Evolutionary conservation across 2,888 invertebrate species (phyloP), one percentile per base, ranked within the genome.

Genomic region (Drosophila testacea): DNA sequence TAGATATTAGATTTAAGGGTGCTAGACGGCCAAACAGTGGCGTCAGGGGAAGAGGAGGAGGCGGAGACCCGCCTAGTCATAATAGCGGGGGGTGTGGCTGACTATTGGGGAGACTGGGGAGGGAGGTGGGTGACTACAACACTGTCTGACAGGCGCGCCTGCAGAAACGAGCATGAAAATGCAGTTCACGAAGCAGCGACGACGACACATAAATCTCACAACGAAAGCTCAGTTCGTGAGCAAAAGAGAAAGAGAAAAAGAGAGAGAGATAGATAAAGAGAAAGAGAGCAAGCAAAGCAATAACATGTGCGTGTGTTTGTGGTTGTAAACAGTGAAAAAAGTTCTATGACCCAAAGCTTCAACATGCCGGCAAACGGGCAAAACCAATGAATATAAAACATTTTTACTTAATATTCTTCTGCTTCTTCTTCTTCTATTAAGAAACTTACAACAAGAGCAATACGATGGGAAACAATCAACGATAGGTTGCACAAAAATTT

Each of bases 301-400:
- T 51, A 39, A 51, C 56, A 57, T 50, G 54, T 61, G 42, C 47
- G 52, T 62, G 27, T 60, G 34, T 67, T 67, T 47, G 75, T 54
- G 81, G 65, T 70, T 79, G 86, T 83, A 83, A 83, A 80, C 73
- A 80, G 44, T 69, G 66, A 72, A 79, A 81, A 89, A 90, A 90
- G 90, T 90, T 90, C 90, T 90, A 90, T 90, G 90, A 90, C 90
- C 90, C 65, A 90, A 88, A 88, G 83, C 81, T 87, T 60, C n/a
- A 47, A 56, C 77, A 39, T 76, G 78, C 79, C 78, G 77, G 68
- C 68, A 66, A 32, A 50, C 42, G 50, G 28, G 56, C 44, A 32
- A 54, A 50, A 38, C 59, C 77, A 77, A 75, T 61, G 65, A 77
- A 78, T 69, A 77, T 68, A 68, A 68, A 68, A 63, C 64, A 68